Evolutionary conservation across 2,888 invertebrate genomes (phyloP), one percentile per base, ranked within the genome.

Genomic region (Unio pictorum): DNA sequence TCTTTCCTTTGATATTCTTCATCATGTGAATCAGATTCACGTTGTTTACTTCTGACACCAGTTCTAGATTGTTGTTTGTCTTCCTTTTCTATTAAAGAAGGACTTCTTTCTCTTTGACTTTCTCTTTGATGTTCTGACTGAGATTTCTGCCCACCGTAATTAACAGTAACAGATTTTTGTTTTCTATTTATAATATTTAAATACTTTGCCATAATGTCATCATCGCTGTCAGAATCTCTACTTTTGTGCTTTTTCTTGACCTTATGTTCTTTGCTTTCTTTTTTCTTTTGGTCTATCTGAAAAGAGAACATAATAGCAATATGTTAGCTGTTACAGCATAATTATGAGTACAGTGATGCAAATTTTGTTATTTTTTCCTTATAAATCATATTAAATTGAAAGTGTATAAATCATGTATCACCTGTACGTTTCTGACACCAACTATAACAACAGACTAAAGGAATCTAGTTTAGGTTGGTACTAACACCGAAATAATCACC

Each of bases 201-300:
- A 72, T 88, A 89, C 68, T 85, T 80, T 26, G 84, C 83, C 70
- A 89, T 71, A 1, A 89, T 58, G 55, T 87, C 85, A 76, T 87
- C 86, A 30, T 83, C 85, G 55, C 73, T 70, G 5, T 74, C 81
- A 28, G 74, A 75, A 66, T 66, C 11, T 69, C 61, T 66, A 20
- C 67, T 57, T 61, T 73, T 72, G 55, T 73, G 73, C 64, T 83
- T 84, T 62, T 81, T 79, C 78, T 85, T 90, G 68, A 88, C 90
- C 73, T 90, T 86, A 67, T 86, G 91, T 90, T 74, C 92, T 92
- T 86, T 93, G 60, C 45, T 57, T 61, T 57, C n/a, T 74, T 70
- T 62, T 73, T 65, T 65, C 58, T 59, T 59, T 75, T 71, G 63
- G 71, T 68, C 74, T 74, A 58, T 23, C 69, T 60, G n/a, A 54